Conservation (phyloP, 37 sponge, comb jelly and placozoan species). For the Cliona cf. orientalis region DNA sequence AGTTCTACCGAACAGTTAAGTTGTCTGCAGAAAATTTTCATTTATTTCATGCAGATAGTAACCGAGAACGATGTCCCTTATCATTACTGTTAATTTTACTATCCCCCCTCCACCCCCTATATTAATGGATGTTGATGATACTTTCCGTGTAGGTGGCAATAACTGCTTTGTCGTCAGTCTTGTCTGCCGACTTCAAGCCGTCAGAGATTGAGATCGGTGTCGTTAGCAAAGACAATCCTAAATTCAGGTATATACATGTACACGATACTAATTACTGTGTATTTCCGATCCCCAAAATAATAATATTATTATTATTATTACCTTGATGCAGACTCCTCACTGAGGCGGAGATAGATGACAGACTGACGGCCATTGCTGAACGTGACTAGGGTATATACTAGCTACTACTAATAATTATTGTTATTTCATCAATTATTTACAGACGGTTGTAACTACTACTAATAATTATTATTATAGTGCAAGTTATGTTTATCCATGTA, state of each 20-base stretch:
- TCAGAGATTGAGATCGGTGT: conserved; percentile 95
- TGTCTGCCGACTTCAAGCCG: conserved; percentile 94
- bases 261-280: background rate
- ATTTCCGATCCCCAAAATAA: background rate
- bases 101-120: too few relatives aligned
- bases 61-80: too few relatives aligned
- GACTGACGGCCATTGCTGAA: conserved; percentile 90
- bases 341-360: conserved; percentile 83
- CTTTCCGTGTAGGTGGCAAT: conserved; percentile 79
- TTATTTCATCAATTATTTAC: too few relatives aligned
- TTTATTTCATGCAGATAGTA: too few relatives aligned
- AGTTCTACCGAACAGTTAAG: too few relatives aligned
- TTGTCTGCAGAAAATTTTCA: too few relatives aligned
- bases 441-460: too few relatives aligned
- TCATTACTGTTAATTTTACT: too few relatives aligned
- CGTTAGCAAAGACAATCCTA: conserved; percentile 86
- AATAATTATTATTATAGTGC: too few relatives aligned
- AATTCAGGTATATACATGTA: conserved; percentile 63
- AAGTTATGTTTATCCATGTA: too few relatives aligned
- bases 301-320: background rate
- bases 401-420: too few relatives aligned
- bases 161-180: conserved; percentile 77
- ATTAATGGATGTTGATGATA: conserved; percentile 2
- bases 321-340: conserved; percentile 60
- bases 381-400: conserved; percentile 73